phyloP scores from a whole-genome alignment of 2,113 vertebrate genomes.

The Pseudorasbora parva region DNA sequence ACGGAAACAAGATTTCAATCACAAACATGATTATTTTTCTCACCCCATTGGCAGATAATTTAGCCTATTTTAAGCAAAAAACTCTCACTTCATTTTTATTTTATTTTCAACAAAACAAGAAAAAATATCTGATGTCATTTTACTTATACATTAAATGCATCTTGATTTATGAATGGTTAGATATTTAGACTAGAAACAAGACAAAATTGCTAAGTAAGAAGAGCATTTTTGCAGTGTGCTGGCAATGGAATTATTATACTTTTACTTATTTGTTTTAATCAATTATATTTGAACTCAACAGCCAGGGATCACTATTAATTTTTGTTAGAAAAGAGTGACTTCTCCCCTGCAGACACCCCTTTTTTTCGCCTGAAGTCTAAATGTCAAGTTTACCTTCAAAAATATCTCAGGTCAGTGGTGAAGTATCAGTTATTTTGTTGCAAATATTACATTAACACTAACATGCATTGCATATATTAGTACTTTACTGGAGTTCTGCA shows the following conservation, averaged over 20 bases:
- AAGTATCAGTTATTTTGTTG: not conserved
- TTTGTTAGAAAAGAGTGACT: not conserved
- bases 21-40: too few species aligned
- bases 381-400: not conserved
- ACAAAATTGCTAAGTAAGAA: too few species aligned
- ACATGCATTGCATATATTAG: not conserved
- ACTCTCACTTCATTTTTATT: too few species aligned
- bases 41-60: too few species aligned
- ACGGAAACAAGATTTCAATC: not conserved
- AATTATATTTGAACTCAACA: not conserved
- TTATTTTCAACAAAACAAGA: too few species aligned
- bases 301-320: not conserved
- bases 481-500: not conserved
- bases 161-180: too few species aligned
- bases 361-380: not conserved
- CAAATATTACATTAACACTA: not conserved
- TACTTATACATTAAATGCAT: too few species aligned
- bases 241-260: not conserved
- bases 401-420: not conserved
- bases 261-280: not conserved
- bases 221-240: too few species aligned
- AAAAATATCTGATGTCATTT: too few species aligned
- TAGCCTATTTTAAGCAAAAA: too few species aligned
- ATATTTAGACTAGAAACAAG: too few species aligned
- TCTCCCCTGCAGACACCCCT: not conserved